Base-by-base conservation (phyloP, 2,797 vertebrate genomes). In the Malurus leucopterus region DNA sequence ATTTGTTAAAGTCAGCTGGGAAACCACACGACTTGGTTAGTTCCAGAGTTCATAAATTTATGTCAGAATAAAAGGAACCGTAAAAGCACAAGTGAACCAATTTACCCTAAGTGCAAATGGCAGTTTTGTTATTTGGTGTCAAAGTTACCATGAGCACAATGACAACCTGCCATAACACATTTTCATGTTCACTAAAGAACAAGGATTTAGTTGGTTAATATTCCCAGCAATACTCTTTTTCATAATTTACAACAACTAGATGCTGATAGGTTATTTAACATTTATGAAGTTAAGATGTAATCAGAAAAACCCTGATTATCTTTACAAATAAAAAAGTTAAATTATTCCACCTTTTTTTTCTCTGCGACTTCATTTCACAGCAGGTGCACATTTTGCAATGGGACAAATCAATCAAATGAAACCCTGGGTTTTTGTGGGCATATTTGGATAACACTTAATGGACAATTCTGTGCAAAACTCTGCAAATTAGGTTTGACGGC, bases 241-340 rank as follows among this genome's bases (percentile, higher is more conserved):
- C 98, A 99, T 99, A 99, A 99, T 99, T 99, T 98, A 99, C 98
- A 98, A 98, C 98, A 99, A 99, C 98, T 99, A 98, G 98, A 98
- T 98, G 98, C 98, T 99, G 99, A 99, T 99, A 98, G 99, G 99
- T 99, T 98, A 99, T 99, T 99, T 99, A 99, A 99, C 99, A 99
- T 99, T 99, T 99, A 99, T 99, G 99, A 99, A 99, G 98, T 98
- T 98, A 98, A 98, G 98, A 99, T 99, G 98, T 99, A 98, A 99
- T 97, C 98, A 98, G 98, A 99, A 99, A 96, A 97, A 98, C 98
- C 98, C 98, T 99, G 99, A 99, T 99, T 99, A 99, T 98, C 98
- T 98, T 98, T 98, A 99, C 98, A 99, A 99, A 99, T 99, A 99
- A 98, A 99, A 99, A 99, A 99, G 98, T 99, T 98, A 98, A 99